A percentile compares a stretch with the other conserved stretches of the same genome.
Evolutionary conservation across 2,113 vertebrate genomes (phyloP).

Genomic region (Abramis brama): DNA sequence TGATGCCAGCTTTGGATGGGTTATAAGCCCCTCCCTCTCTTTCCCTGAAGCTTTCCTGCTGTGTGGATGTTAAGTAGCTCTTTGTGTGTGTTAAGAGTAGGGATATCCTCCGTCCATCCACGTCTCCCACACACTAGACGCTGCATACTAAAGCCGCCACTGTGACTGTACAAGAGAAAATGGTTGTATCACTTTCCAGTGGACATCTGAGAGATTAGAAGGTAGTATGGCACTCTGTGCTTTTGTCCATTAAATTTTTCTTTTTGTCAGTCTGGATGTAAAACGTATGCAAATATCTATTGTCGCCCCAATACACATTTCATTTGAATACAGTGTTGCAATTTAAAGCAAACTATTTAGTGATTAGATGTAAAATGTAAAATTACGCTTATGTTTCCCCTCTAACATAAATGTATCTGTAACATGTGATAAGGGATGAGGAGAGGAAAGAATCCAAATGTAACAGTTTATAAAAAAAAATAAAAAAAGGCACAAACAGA

Average conservation of each 20-base stretch:
- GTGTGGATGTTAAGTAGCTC: slow-evolving; percentile 66
- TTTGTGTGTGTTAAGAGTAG: slow-evolving; percentile 71
- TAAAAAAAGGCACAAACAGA: too few species aligned
- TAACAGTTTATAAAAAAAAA: too few species aligned
- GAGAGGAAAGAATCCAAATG: too few species aligned
- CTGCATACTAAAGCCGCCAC: slow-evolving; percentile 26
- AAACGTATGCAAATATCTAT: slow-evolving; percentile 40
- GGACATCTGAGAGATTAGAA: slow-evolving; percentile 33
- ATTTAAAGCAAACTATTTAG: not conserved
- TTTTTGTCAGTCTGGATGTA: slow-evolving; percentile 12
- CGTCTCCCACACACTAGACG: not conserved
- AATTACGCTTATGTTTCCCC: not conserved
- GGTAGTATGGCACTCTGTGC: slow-evolving; percentile 18
- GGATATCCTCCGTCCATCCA: slow-evolving; percentile 58
- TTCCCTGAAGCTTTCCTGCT: slow-evolving; percentile 62
- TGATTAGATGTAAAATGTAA: not conserved
- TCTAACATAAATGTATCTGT: not conserved
- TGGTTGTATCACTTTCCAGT: slow-evolving; percentile 60
- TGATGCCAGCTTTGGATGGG: not conserved
- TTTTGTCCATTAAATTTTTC: not conserved
- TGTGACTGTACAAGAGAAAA: slow-evolving; percentile 51
- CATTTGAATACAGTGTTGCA: not conserved
- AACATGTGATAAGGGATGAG: too few species aligned
- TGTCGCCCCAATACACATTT: slow-evolving; percentile 44
- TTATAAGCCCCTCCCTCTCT: slow-evolving; percentile 17